Base-by-base conservation (phyloP, 1,140 invertebrate species). In the Caenorhabditis brenneri region DNA sequence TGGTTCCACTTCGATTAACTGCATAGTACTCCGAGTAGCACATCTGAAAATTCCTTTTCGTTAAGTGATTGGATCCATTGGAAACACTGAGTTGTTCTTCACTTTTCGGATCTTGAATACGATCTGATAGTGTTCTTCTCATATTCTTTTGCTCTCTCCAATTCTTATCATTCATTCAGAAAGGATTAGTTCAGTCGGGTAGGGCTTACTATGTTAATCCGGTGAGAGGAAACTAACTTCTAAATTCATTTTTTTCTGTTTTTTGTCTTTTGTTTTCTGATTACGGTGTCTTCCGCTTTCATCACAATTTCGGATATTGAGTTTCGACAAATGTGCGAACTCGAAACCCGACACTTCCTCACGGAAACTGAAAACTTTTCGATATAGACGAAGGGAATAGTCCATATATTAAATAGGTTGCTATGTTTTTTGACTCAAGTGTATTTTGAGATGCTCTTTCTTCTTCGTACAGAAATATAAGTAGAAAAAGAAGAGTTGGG, bases 1-100 rank as follows among this genome's bases (percentile, higher is more conserved):
- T 42, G 4, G 79, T 24, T 15, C 80, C 83, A 46, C 79, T 82
- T 48, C 65, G 19, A 42, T 86, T 86, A 48, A 60, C 65, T 46
- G 80, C 80, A 49, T 82, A 86, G 74, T 74, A 86, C 39, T 86
- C 85, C 10, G 65, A 81, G 39, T 85, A 86, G 53, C 85, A 86
- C 27, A 79, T 53, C 85, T 86, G 79, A 85, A 86, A 83, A 9
- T 42, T 12, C 19, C 39, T 12, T 12, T 51, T 51, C n/a, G n/a
- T n/a, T n/a, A n/a, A n/a, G n/a, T n/a, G n/a, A n/a, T n/a, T n/a
- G n/a, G n/a, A n/a, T n/a, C n/a, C n/a, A n/a, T n/a, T n/a, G n/a
- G n/a, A n/a, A n/a, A n/a, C n/a, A n/a, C n/a, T n/a, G n/a, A n/a
- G n/a, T n/a, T n/a, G n/a, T n/a, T n/a, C n/a, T n/a, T n/a, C n/a